These are phyloP conservation scores for human DNA, from an alignment of 2,113 vertebrate genomes.

Conservation along the genomic window DNA sequence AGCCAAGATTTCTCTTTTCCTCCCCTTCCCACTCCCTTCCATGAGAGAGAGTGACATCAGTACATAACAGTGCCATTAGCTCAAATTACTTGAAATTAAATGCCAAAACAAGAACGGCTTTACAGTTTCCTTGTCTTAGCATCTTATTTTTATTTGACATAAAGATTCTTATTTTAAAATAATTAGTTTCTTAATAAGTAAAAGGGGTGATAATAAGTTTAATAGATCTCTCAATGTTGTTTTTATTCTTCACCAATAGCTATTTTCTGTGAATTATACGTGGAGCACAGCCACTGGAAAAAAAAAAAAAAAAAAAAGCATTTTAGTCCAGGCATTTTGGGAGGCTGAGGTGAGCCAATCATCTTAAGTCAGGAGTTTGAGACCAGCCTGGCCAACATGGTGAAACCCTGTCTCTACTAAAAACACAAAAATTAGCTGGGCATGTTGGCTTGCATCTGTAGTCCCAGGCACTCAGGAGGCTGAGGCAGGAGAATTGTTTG, in stretches of 20 bases:
- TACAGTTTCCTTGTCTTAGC: not conserved
- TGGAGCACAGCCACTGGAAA: not conserved
- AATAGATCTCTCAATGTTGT: conserved; percentile 32
- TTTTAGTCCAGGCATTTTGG: not conserved
- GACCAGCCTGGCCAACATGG: not conserved
- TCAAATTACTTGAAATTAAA: not conserved
- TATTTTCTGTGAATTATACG: conserved; percentile 47
- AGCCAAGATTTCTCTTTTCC: not conserved
- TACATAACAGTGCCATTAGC: not conserved
- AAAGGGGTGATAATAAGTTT: not conserved
- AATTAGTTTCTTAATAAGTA: conserved; percentile 29
- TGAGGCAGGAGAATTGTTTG: not conserved
- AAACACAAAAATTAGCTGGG: not conserved
- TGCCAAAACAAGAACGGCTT: not conserved
- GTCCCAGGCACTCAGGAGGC: not conserved
- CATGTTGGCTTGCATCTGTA: not conserved
- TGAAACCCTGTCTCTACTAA: not conserved
- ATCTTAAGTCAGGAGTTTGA: not conserved
- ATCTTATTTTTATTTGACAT: conserved; percentile 46
- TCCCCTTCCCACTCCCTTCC: not conserved
- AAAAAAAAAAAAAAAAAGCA: not conserved
- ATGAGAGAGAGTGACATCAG: not conserved
- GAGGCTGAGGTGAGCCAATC: not conserved
- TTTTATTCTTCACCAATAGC: conserved; percentile 25
- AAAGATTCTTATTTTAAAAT: conserved; percentile 46